Evolutionary conservation across 2,113 vertebrate species (phyloP).

Genomic region (Aythya baeri): DNA sequence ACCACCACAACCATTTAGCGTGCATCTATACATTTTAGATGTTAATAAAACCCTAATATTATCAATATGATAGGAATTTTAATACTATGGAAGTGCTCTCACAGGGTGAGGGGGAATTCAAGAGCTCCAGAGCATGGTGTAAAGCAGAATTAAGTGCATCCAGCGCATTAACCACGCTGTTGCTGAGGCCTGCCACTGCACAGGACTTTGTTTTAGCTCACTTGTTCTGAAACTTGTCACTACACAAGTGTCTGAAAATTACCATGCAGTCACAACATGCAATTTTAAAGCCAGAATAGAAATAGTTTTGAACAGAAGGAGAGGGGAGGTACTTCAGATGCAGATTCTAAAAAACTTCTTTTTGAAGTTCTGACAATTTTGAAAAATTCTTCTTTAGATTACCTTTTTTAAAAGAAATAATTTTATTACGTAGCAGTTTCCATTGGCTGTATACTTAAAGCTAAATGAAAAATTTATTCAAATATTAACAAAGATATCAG

Average conservation of each 20-base stretch:
- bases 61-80: neutral
- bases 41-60: too few species aligned
- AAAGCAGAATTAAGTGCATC: neutral
- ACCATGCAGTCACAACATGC: neutral
- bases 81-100: neutral
- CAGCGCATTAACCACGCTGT: neutral
- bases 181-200: accelerated
- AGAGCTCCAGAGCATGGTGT: neutral
- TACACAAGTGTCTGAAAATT: neutral
- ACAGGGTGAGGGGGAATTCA: neutral
- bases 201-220: accelerated
- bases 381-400: neutral
- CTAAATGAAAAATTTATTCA: neutral
- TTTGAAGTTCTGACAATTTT: neutral
- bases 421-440: neutral
- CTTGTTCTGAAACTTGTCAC: neutral
- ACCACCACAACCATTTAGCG: accelerated
- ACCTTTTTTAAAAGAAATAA: neutral
- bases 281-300: neutral
- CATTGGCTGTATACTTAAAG: neutral
- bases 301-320: neutral
- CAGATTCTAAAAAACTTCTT: neutral
- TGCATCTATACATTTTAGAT: neutral
- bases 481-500: neutral
- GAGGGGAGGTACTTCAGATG: accelerated